phyloP scores from a whole-genome alignment of 1,140 invertebrate species.

The Drosophila micromelanica region DNA sequence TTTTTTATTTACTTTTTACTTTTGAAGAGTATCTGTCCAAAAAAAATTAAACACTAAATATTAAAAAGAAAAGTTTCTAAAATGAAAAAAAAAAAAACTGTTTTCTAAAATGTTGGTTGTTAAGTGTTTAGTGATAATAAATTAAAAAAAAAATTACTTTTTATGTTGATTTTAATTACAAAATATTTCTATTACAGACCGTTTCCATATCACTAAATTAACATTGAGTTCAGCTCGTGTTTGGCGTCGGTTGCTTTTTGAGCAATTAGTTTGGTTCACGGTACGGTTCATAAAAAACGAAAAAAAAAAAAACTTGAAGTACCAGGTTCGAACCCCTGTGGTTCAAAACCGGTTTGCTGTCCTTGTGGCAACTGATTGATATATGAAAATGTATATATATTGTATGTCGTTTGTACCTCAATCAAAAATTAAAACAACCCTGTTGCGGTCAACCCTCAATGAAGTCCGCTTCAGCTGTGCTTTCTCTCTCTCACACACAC shows the following conservation, averaged over 20 bases:
- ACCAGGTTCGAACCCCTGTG: not conserved
- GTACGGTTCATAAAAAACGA: not conserved
- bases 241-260: not conserved
- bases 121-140: too few species aligned
- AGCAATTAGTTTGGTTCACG: not conserved
- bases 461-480: slow-evolving; percentile 3
- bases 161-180: too few species aligned
- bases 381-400: slow-evolving; percentile 1
- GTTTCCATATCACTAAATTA: too few species aligned
- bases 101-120: too few species aligned
- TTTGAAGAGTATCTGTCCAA: too few species aligned
- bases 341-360: not conserved
- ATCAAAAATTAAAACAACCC: slow-evolving; percentile 44
- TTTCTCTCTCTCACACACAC: slow-evolving; percentile 22
- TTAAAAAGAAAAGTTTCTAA: too few species aligned
- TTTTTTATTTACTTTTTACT: too few species aligned
- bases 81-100: too few species aligned
- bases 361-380: slow-evolving; percentile 1
- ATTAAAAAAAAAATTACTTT: too few species aligned
- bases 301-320: not conserved
- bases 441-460: slow-evolving; percentile 28
- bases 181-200: too few species aligned
- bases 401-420: not conserved
- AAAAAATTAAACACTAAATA: too few species aligned
- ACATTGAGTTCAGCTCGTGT: too few species aligned